Percentiles rank a stretch among this genome's conserved stretches.
Evolutionary conservation across 2,888 invertebrate genomes (phyloP).

Genomic region (Nezara viridula): DNA sequence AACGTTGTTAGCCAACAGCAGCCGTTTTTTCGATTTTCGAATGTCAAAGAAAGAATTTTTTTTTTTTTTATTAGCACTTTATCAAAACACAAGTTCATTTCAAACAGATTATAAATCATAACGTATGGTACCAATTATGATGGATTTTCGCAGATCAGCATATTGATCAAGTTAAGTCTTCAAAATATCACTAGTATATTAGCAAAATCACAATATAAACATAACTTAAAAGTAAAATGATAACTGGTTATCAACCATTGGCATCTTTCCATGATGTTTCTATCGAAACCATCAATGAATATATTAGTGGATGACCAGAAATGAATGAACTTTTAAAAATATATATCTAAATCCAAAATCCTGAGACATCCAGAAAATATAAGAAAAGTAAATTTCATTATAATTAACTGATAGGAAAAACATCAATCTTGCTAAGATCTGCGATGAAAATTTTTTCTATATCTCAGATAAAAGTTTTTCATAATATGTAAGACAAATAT

Average conservation of each 20-base stretch:
- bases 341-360: too few relatives aligned
- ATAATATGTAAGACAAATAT: background rate
- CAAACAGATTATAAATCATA: background rate
- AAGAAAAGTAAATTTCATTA: background rate
- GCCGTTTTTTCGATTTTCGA: too few relatives aligned
- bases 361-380: too few relatives aligned
- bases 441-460: background rate
- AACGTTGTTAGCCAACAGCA: too few relatives aligned
- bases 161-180: background rate
- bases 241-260: background rate
- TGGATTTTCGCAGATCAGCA: background rate
- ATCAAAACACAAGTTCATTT: background rate
- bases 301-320: too few relatives aligned
- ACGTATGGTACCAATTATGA: background rate
- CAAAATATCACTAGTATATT: background rate
- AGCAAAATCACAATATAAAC: too few relatives aligned
- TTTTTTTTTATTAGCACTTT: background rate
- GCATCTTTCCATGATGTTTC: background rate
- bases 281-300: too few relatives aligned
- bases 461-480: background rate
- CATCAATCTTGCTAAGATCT: background rate
- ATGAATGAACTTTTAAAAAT: too few relatives aligned
- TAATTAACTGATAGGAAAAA: background rate
- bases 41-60: too few relatives aligned
- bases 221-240: too few relatives aligned